Conservation (phyloP, 2,888 invertebrate genomes). For the Plebejus anna region DNA sequence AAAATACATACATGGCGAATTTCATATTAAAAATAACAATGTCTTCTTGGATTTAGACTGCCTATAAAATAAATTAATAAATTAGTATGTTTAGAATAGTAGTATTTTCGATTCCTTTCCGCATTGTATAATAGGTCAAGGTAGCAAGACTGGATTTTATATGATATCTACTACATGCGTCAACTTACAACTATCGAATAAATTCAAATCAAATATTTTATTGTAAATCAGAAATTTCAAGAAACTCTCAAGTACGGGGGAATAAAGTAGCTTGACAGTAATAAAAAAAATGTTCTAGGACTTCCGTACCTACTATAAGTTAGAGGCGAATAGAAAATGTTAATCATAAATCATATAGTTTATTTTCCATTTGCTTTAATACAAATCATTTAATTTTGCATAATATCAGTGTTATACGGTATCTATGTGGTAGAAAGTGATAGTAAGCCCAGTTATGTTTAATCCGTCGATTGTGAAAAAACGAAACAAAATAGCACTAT, state of each 20-base stretch:
- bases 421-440: background rate
- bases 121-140: background rate
- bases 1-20: too few species aligned
- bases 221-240: too few species aligned
- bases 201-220: constrained; percentile 1
- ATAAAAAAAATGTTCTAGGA: too few species aligned
- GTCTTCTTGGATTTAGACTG: background rate
- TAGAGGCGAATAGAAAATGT: too few species aligned
- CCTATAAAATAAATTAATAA: constrained; percentile 4
- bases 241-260: too few species aligned
- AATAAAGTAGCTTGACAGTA: too few species aligned
- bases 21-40: background rate
- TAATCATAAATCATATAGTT: too few species aligned
- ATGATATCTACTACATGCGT: background rate
- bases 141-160: background rate
- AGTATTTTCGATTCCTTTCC: background rate
- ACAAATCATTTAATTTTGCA: background rate
- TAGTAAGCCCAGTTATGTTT: background rate
- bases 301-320: too few species aligned
- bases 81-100: background rate
- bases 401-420: background rate
- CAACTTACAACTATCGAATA: background rate
- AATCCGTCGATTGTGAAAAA: background rate
- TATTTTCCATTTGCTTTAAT: too few species aligned
- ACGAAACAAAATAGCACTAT: too few species aligned